These are phyloP conservation scores for Arvicanthis niloticus DNA, from an alignment of 2,113 vertebrate genomes.

Conservation along the genomic window DNA sequence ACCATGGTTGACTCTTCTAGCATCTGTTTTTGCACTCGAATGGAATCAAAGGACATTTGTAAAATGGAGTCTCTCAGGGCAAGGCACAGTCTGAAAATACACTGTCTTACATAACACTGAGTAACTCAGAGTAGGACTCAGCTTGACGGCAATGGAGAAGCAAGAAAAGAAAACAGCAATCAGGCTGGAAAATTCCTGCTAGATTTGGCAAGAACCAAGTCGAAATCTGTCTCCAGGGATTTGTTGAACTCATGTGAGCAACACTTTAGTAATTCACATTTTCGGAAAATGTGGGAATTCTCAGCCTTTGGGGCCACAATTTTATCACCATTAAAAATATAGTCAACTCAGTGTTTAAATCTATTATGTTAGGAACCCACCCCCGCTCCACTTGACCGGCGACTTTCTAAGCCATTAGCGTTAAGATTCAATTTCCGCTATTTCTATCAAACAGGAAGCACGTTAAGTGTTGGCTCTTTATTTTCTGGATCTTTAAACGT, in stretches of 20 bases:
- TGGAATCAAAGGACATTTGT: not conserved
- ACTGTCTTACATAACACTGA: not conserved
- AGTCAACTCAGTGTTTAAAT: slow-evolving; percentile 13
- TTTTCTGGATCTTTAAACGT: slow-evolving; percentile 34
- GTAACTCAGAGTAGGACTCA: not conserved
- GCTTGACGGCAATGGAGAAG: not conserved
- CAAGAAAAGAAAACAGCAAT: slow-evolving; percentile 6
- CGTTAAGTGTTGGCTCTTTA: slow-evolving; percentile 43
- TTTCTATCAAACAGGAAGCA: slow-evolving; percentile 74
- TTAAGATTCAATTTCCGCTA: slow-evolving; percentile 63
- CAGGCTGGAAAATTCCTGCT: not conserved
- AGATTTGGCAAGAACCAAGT: slow-evolving; percentile 33
- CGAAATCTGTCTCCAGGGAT: not conserved
- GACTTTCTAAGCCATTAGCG: slow-evolving; percentile 17
- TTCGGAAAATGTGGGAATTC: not conserved
- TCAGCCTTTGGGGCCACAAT: not conserved
- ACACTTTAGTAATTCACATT: not conserved
- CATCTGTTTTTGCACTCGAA: not conserved
- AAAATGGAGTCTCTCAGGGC: not conserved
- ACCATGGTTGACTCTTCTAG: not conserved
- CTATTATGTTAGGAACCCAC: not conserved
- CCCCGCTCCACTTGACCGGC: slow-evolving; percentile 49
- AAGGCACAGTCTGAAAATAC: not conserved
- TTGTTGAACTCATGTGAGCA: not conserved
- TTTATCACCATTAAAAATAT: not conserved